Evolutionary conservation across 1,140 invertebrate species (phyloP), one percentile per base, ranked within the genome.

Genomic region (Philaenus spumarius): DNA sequence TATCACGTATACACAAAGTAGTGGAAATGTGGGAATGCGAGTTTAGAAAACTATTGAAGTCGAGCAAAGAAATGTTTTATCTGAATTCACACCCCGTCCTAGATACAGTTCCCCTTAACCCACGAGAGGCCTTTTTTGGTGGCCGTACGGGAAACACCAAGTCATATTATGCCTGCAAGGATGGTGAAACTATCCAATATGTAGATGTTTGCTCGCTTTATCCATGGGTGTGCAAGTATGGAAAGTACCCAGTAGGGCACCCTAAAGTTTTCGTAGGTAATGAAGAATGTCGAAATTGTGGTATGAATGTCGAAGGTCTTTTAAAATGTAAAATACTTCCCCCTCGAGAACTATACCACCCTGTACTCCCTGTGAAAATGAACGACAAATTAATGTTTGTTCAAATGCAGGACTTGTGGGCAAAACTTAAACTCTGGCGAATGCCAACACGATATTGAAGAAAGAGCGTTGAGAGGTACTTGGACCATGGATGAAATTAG

Each of bases 401-500:
- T 19, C 52, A 71, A 1, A n/a, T 70, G 67, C 51, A 61, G 60
- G 17, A 55, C 62, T 11, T 69, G 66, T 40, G 63, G 50, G 4
- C 55, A 66, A 37, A 52, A n/a, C 11, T 23, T 24, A 19, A 40
- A 34, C 7, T n/a, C 14, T 30, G 5, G 34, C 4, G 23, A 52
- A 15, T 70, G 67, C 42, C 7, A 2, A 14, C 72, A 76, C 62
- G 59, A 34, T 11, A 60, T 64, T 20, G 60, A 65, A 7, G 64
- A 74, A 37, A 55, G 71, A 24, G 20, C 53, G 0, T 59, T 76
- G 7, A 64, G 43, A 0, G 73, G 73, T 46, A 73, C 69, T 2
- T 76, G 70, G 68, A 67, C 69, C 0, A 61, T 64, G 7, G 64
- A 69, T n/a, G 73, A 76, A 64, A 14, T 75, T 4, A 22, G 53